Evolutionary conservation across 2,113 vertebrate species (phyloP), one percentile per base, ranked within the genome.

Genomic region (Okapia johnstoni): DNA sequence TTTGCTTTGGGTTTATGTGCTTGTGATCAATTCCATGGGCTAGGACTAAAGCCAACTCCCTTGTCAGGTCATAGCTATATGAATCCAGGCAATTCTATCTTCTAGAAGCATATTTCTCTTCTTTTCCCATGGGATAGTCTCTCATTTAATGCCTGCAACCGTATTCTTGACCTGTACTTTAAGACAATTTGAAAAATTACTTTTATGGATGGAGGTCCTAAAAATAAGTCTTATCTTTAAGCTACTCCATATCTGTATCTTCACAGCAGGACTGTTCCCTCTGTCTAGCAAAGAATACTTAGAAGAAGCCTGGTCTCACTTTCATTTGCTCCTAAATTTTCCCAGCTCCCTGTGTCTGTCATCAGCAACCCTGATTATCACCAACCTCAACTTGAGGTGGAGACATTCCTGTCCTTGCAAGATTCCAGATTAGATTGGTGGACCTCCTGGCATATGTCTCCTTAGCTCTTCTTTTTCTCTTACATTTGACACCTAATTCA

Each of bases 1-100:
- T 97, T 96, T 97, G 93, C 80, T 98, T 98, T 97, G 96, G 90
- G 93, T 87, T n/a, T 77, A 60, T 25, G 17, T 90, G 36, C 80
- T 81, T 94, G 54, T 50, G 85, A 91, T 96, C 57, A 88, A 90
- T 63, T 90, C 93, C 93, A 93, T 4, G 36, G 36, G 16, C 46
- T 40, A 26, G 46, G 6, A 25, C 57, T 80, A 70, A 97, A 50
- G 88, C 84, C 87, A 96, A 87, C 57, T 94, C 40, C 33, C 58
- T 90, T 73, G 55, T 93, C 85, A n/a, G 48, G 43, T 66, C 77
- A 60, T 25, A 30, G 55, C 16, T 50, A 52, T 60, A 26, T 40
- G 77, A 95, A 58, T 87, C 43, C 55, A 77, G n/a, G 48, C 58
- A 80, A 85, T 54, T 66, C 70, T 87, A 40, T 85, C 54, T 66